Evolutionary conservation across 2,888 invertebrate genomes (phyloP).

Genomic region (Sericinus montela): DNA sequence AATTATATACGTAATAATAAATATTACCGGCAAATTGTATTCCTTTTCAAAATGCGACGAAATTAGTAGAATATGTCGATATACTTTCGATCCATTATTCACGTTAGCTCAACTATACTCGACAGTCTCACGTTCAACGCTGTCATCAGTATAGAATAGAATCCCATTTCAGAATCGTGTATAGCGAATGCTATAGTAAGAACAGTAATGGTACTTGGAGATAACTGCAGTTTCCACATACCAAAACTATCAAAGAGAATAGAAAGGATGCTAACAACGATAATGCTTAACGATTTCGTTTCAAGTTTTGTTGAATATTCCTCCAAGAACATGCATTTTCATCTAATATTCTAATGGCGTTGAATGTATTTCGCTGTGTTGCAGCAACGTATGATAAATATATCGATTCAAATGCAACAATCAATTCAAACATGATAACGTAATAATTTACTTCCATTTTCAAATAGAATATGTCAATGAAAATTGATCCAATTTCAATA

Average conservation of each 20-base stretch:
- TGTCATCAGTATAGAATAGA: conserved; percentile 42
- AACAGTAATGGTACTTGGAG: conserved; percentile 26
- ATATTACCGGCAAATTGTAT: conserved; percentile 43
- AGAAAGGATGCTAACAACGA: conserved; percentile 27
- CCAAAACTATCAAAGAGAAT: conserved; percentile 37
- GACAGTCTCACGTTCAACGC: conserved; percentile 44
- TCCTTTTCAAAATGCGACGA: conserved; percentile 46
- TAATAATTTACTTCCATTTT: conserved; percentile 5
- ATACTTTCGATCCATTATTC: conserved; percentile 39
- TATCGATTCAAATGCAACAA: conserved; percentile 31
- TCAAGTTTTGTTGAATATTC: conserved; percentile 27
- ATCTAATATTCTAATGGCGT: conserved; percentile 38
- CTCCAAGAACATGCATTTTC: conserved; percentile 35
- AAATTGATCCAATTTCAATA: conserved; percentile 20
- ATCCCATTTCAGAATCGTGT: conserved; percentile 48
- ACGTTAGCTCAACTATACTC: conserved; percentile 30
- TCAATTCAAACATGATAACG: conserved; percentile 26
- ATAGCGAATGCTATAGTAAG: conserved; percentile 39
- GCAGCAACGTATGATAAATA: conserved; percentile 30
- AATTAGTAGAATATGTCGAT: conserved; percentile 44
- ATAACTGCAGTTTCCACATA: conserved; percentile 24
- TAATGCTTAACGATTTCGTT: conserved; percentile 21
- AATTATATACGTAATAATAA: too few species aligned
- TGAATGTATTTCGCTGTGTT: conserved; percentile 27
- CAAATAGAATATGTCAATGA: conserved; percentile 29